These are phyloP conservation scores for Acanthosoma haemorrhoidale DNA, from an alignment of 2,888 invertebrate genomes.

Conservation along the genomic window DNA sequence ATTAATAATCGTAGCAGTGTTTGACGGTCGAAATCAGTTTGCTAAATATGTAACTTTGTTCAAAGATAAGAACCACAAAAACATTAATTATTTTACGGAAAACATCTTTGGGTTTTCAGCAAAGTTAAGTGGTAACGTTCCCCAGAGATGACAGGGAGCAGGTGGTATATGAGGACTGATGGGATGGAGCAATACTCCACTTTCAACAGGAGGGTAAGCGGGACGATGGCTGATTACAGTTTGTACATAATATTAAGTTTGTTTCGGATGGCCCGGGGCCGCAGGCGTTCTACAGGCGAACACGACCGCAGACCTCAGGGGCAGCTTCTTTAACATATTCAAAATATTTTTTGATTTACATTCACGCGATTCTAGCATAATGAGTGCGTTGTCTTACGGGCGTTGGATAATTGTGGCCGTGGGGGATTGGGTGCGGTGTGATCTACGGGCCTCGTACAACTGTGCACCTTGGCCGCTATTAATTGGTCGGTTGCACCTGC, in stretches of 20 bases:
- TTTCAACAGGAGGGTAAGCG: not conserved
- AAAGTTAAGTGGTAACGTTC: too few relatives aligned
- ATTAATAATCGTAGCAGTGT: too few relatives aligned
- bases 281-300: not conserved
- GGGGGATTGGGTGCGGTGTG: not conserved
- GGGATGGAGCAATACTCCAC: too few relatives aligned
- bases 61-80: too few relatives aligned
- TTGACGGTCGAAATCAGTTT: too few relatives aligned
- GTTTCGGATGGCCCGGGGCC: not conserved
- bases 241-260: conserved; percentile 5
- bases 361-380: conserved; percentile 10
- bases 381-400: conserved; percentile 12
- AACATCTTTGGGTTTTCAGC: too few relatives aligned
- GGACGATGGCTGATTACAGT: not conserved
- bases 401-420: conserved; percentile 1
- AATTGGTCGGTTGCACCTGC: not conserved
- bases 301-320: too few relatives aligned
- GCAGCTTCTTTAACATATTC: too few relatives aligned
- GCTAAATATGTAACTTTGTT: too few relatives aligned
- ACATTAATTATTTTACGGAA: too few relatives aligned
- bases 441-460: conserved; percentile 9
- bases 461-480: not conserved
- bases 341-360: conserved; percentile 12
- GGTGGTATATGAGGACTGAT: conserved; percentile 2
- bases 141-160: too few relatives aligned